phyloP scores from a whole-genome alignment of 2,797 vertebrate species.

The Chelonia mydas region DNA sequence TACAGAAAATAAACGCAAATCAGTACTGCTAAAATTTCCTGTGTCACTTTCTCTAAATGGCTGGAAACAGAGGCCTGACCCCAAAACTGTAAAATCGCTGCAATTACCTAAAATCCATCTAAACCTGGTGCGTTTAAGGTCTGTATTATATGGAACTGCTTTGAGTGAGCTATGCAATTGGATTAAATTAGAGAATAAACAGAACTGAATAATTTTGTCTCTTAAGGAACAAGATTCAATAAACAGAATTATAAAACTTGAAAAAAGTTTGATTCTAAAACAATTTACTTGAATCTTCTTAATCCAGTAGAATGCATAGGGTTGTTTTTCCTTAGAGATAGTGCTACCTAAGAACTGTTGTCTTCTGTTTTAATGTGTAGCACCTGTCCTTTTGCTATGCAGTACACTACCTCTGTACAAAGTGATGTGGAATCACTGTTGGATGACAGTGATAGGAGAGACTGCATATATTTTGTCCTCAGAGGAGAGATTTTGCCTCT shows the following conservation, averaged over 20 bases:
- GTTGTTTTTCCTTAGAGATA: not conserved
- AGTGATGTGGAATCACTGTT: not conserved
- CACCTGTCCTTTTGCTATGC: not conserved
- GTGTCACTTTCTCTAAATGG: slow-evolving; percentile 10
- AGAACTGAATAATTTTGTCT: not conserved
- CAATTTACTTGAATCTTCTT: not conserved
- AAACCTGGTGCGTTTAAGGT: slow-evolving; percentile 66
- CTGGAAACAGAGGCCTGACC: slow-evolving; percentile 22
- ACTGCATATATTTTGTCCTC: not conserved
- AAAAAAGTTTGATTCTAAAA: slow-evolving; percentile 12
- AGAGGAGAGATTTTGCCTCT: not conserved
- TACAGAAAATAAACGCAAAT: slow-evolving; percentile 37
- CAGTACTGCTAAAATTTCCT: slow-evolving; percentile 42
- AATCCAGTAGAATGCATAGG: not conserved
- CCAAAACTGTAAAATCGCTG: not conserved
- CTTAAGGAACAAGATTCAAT: slow-evolving; percentile 31
- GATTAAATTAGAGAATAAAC: not conserved
- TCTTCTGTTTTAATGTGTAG: not conserved
- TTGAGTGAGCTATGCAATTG: slow-evolving; percentile 30
- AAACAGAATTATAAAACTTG: not conserved
- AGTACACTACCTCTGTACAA: not conserved
- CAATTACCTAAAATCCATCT: slow-evolving; percentile 31
- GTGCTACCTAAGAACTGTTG: not conserved
- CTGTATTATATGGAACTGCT: slow-evolving; percentile 29
- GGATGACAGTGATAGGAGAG: not conserved